Base-by-base conservation (phyloP, 2,113 vertebrate species). In the Crotalus viridis region DNA sequence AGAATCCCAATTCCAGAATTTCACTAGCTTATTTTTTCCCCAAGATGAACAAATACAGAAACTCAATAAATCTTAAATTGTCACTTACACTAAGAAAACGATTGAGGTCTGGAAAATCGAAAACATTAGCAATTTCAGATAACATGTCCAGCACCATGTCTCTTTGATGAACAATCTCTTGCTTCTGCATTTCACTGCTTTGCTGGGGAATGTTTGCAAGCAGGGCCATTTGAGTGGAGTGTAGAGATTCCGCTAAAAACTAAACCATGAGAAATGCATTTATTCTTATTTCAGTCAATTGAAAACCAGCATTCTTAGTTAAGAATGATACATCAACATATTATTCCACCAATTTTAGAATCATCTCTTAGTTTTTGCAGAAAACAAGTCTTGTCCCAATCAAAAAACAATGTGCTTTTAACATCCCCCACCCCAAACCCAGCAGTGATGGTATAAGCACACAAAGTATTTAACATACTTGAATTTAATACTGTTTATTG, bases 21-120 rank as follows among this genome's bases (percentile, higher is more conserved):
- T 81, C 6, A 39, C 10, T 19, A 6, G 22, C 15, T 86, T 28
- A 24, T 22, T 88, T 88, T 54, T 5, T 1, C 22, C 5, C 28
- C 22, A 48, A 91, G 22, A 87, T 52, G 13, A 54, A 19, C 6
- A 69, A 43, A 64, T 92, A 51, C n/a, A 9, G 33, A 33, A 92
- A 88, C 8, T 22, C 33, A 94, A 86, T 61, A 94, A 89, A 94
- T 10, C 48, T 51, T 87, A 85, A 91, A 28, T 19, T 1, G 87
- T n/a, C 4, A 96, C 98, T 96, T 98, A 99, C 99, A 3, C 97
- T 98, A 87, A 99, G 98, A 96, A 99, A 99, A 94, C 98, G 99
- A 97, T 99, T 98, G 93, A 99, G 98, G 94, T 99, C 99, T 56
- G 99, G 98, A 95, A 99, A 99, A 97, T 99, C 99, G 96, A 99